Conservation (phyloP, 2,797 vertebrate genomes). For the Sebastolobus alascanus region DNA sequence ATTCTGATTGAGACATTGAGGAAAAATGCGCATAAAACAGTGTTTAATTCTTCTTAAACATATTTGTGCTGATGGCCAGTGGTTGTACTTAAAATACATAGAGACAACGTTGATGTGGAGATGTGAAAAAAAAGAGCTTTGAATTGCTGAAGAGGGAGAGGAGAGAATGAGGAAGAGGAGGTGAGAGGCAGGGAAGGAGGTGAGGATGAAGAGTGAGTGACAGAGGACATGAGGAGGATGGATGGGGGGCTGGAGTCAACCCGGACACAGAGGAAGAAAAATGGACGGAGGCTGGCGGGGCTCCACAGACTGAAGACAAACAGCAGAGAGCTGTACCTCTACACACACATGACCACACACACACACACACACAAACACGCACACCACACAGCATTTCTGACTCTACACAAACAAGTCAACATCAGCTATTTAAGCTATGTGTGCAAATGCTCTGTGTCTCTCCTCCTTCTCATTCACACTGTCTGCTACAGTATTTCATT, state of each 20-base stretch:
- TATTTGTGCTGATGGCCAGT: neutral
- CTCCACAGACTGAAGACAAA: constrained; percentile 6
- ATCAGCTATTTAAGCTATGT: constrained; percentile 54
- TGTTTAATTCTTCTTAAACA: neutral
- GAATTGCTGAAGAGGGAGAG: neutral
- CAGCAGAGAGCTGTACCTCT: constrained; percentile 22
- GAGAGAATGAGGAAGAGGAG: neutral
- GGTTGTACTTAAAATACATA: neutral
- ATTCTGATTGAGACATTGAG: neutral
- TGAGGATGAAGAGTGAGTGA: neutral
- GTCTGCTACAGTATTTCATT: neutral
- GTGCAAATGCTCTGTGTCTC: constrained; percentile 30
- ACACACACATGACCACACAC: constrained; percentile 48
- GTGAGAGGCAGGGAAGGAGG: neutral
- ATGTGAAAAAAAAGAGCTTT: neutral
- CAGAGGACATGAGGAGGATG: neutral
- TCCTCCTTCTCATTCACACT: constrained; percentile 4
- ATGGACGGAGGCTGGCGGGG: constrained; percentile 12
- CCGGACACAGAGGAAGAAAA: neutral
- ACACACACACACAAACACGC: constrained; percentile 16
- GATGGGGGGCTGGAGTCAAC: neutral
- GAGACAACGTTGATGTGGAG: neutral
- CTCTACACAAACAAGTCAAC: constrained; percentile 53
- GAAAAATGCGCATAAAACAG: neutral
- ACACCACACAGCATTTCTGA: constrained; percentile 29